A percentile compares a stretch with the other conserved stretches of the same genome.
Conservation (phyloP, 2,888 invertebrate genomes). For the Apamea anceps region DNA sequence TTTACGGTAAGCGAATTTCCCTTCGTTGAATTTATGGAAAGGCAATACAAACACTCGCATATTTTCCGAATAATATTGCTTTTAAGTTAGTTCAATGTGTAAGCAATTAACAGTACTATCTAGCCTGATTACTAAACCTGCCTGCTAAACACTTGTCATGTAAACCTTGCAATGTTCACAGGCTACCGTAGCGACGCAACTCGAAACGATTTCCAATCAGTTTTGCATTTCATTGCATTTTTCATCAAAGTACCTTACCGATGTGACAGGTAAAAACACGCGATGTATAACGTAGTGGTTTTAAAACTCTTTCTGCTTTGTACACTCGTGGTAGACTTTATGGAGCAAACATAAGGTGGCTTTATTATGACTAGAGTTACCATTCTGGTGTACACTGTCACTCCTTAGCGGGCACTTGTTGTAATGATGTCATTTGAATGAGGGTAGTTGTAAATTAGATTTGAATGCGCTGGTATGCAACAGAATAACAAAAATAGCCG, state of each 20-base stretch:
- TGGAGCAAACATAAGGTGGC: slow-evolving; percentile 68
- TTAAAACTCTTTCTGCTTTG: slow-evolving; percentile 18
- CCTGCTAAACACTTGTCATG: slow-evolving; percentile 70
- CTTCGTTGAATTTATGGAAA: slow-evolving; percentile 40
- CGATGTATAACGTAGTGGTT: slow-evolving; percentile 40
- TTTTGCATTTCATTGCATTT: slow-evolving; percentile 45
- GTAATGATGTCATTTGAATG: slow-evolving; percentile 81
- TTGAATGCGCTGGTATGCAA: slow-evolving; percentile 70
- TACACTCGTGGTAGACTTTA: slow-evolving; percentile 52
- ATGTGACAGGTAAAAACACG: not conserved
- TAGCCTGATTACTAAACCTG: slow-evolving; percentile 65
- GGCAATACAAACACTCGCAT: slow-evolving; percentile 39
- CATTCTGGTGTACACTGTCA: slow-evolving; percentile 71
- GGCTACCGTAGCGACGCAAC: slow-evolving; percentile 22
- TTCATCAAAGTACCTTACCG: not conserved
- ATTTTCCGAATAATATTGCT: slow-evolving; percentile 55
- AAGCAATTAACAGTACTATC: slow-evolving; percentile 67
- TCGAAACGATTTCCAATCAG: not conserved
- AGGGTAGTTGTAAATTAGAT: slow-evolving; percentile 78
- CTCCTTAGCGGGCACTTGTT: slow-evolving; percentile 68
- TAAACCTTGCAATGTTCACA: slow-evolving; percentile 61
- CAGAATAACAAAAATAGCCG: slow-evolving; percentile 64
- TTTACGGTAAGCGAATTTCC: slow-evolving; percentile 34
- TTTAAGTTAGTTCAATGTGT: slow-evolving; percentile 59
- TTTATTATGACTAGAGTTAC: slow-evolving; percentile 73